Percentiles rank a stretch among this genome's conserved stretches.
phyloP scores from a whole-genome alignment of 2,113 vertebrate genomes.

The Periophthalmodon schlosseri region DNA sequence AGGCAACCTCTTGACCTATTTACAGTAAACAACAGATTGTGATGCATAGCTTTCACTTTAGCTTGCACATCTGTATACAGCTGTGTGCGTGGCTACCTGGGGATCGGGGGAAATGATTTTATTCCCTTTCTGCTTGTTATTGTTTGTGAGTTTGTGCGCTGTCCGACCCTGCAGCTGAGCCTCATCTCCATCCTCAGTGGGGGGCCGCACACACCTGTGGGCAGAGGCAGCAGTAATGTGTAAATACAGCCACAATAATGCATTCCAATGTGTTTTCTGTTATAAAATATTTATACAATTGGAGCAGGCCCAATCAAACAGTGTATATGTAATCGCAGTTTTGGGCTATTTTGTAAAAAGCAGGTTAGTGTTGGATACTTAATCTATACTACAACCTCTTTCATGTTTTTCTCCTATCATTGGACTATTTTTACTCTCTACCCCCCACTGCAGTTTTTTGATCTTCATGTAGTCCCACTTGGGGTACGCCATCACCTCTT shows the following conservation, averaged over 20 bases:
- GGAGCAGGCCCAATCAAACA: constrained; percentile 3
- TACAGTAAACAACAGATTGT: constrained; percentile 22
- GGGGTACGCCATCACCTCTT: constrained; percentile 14
- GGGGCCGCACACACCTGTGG: constrained; percentile 50
- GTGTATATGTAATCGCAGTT: background rate
- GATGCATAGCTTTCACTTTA: constrained; percentile 27
- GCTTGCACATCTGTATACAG: constrained; percentile 47
- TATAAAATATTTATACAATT: constrained; percentile 26
- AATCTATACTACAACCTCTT: background rate
- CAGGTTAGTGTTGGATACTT: background rate
- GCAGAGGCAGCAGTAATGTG: constrained; percentile 21
- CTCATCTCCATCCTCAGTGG: constrained; percentile 47
- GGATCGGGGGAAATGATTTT: constrained; percentile 31
- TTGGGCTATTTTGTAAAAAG: constrained; percentile 3
- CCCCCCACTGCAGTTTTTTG: background rate
- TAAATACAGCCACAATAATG: constrained; percentile 34
- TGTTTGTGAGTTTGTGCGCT: constrained; percentile 41
- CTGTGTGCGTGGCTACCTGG: constrained; percentile 8
- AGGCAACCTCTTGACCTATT: constrained; percentile 20
- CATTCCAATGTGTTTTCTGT: constrained; percentile 2
- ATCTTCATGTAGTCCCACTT: constrained; percentile 22
- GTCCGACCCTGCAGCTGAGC: constrained; percentile 65
- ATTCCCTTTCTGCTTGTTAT: constrained; percentile 52
- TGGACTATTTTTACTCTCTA: background rate
- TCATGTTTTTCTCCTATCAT: background rate